A percentile compares a stretch with the other conserved stretches of the same genome.
Conservation (phyloP, 2,888 invertebrate genomes). For the Ctena decussata region DNA sequence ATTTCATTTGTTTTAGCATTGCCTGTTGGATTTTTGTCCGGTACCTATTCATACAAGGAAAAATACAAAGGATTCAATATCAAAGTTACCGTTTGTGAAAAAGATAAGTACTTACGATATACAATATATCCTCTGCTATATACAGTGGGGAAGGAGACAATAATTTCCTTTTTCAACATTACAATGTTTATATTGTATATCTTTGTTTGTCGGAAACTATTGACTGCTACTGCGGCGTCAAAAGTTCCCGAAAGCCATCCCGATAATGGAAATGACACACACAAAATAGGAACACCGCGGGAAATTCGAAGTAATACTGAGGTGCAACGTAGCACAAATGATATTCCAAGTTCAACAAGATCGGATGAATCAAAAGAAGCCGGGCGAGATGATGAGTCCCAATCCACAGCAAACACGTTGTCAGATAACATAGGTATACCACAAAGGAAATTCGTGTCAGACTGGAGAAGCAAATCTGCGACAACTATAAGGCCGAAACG, state of each 20-base stretch:
- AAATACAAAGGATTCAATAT: slow-evolving; percentile 10
- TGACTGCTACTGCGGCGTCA: too few species aligned
- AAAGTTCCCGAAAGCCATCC: neutral
- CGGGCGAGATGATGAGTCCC: neutral
- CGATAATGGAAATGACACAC: too few species aligned
- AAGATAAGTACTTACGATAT: slow-evolving; percentile 13
- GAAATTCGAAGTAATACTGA: neutral
- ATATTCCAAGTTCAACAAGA: neutral
- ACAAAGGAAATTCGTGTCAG: neutral
- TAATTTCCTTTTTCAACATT: neutral
- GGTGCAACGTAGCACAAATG: neutral
- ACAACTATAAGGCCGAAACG: neutral
- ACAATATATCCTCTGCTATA: slow-evolving; percentile 30
- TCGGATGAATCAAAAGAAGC: neutral
- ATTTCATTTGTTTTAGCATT: slow-evolving; percentile 23
- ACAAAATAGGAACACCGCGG: neutral
- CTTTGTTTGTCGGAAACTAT: slow-evolving; percentile 11
- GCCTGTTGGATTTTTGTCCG: slow-evolving; percentile 36
- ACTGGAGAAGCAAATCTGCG: neutral
- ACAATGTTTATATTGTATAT: slow-evolving; percentile 37
- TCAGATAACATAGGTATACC: neutral
- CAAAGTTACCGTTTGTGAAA: slow-evolving; percentile 39
- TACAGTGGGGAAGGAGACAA: neutral
- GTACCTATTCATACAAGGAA: neutral
- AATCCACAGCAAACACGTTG: neutral